Conservation (phyloP, 2,113 vertebrate genomes). For the Pteropus alecto region DNA sequence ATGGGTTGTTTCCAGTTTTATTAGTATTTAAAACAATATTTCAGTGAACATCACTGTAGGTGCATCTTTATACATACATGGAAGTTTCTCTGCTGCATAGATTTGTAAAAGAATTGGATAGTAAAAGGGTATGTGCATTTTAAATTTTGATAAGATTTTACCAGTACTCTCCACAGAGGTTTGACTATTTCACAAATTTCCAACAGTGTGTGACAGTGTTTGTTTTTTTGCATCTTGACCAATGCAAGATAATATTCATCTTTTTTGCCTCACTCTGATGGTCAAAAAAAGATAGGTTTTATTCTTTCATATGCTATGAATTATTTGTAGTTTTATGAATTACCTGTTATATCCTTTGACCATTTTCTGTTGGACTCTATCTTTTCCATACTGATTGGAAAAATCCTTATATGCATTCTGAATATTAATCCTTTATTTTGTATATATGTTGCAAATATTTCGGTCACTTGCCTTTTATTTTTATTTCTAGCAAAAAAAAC, state of each 20-base stretch:
- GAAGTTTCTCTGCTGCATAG: background rate
- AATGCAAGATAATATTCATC: background rate
- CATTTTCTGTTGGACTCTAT: background rate
- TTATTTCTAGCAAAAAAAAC: slow-evolving; percentile 13
- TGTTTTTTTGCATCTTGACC: background rate
- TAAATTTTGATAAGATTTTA: background rate
- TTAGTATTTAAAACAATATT: slow-evolving; percentile 16
- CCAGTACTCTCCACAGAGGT: background rate
- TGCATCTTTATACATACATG: background rate
- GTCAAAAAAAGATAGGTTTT: background rate
- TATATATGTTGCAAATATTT: background rate
- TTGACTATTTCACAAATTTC: background rate
- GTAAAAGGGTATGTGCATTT: background rate
- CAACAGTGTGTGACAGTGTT: background rate
- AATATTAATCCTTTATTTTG: background rate
- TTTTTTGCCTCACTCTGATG: background rate
- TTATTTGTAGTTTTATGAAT: background rate
- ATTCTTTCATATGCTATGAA: background rate
- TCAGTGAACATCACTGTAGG: background rate
- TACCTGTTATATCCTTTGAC: background rate
- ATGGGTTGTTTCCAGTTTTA: background rate
- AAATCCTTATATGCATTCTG: background rate
- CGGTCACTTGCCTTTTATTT: slow-evolving; percentile 3
- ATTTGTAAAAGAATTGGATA: background rate
- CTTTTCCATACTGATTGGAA: background rate